Evolutionary conservation across 2,113 vertebrate species (phyloP).

Genomic region (Pelvicachromis taeniatus): DNA sequence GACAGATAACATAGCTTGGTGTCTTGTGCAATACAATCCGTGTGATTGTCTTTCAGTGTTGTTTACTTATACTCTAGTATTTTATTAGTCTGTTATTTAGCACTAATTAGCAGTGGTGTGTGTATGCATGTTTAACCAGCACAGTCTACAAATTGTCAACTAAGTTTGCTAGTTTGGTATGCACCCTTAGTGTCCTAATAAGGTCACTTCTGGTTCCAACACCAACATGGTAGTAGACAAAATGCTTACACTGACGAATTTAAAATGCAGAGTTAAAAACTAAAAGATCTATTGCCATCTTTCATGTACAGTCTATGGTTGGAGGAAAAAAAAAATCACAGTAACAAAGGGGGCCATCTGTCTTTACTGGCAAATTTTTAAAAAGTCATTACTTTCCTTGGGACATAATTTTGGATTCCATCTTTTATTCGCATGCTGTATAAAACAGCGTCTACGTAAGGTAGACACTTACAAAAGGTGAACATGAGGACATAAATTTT

Average conservation of each 20-base stretch:
- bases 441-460: neutral
- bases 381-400: neutral
- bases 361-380: neutral
- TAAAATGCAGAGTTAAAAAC: neutral
- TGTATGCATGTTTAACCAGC: neutral
- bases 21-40: neutral
- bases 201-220: neutral
- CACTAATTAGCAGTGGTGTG: neutral
- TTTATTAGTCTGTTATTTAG: neutral
- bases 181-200: neutral
- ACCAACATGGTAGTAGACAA: neutral
- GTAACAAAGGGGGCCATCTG: too few relatives aligned
- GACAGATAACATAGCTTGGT: neutral
- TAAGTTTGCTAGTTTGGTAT: neutral
- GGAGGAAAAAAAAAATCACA: neutral
- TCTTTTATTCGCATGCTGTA: neutral
- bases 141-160: neutral
- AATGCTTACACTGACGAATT: neutral
- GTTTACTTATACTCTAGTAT: neutral
- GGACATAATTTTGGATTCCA: neutral
- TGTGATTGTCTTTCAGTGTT: neutral
- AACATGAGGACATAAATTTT: neutral
- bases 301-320: neutral
- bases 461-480: fast-evolving
- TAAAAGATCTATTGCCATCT: neutral